Evolutionary conservation across 2,888 invertebrate genomes (phyloP).

Genomic region (Adela reaumurella): DNA sequence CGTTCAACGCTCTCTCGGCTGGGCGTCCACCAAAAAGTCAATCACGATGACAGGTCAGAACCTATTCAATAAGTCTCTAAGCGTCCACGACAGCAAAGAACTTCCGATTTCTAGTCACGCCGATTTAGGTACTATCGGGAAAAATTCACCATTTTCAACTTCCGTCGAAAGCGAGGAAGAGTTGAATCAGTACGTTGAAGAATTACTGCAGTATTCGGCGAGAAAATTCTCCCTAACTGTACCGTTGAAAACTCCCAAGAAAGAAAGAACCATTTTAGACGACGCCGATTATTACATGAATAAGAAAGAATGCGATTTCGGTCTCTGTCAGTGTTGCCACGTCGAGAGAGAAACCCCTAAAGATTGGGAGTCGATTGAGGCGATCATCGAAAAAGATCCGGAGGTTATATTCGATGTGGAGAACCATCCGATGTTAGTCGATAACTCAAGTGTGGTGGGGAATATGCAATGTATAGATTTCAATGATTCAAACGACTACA

Average conservation of each 20-base stretch:
- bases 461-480: constrained; percentile 12
- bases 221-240: constrained; percentile 35
- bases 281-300: constrained; percentile 36
- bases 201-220: constrained; percentile 32
- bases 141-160: constrained; percentile 22
- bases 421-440: constrained; percentile 36
- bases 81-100: neutral
- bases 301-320: constrained; percentile 44
- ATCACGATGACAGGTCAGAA: constrained; percentile 72
- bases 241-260: constrained; percentile 19
- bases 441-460: constrained; percentile 17
- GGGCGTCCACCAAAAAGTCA: constrained; percentile 76
- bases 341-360: constrained; percentile 25
- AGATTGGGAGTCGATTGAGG: constrained; percentile 41
- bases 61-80: constrained; percentile 4
- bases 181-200: constrained; percentile 27
- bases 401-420: constrained; percentile 46
- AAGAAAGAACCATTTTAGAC: constrained; percentile 37
- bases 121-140: constrained; percentile 24
- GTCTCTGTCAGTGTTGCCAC: constrained; percentile 36
- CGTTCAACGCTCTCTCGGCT: constrained; percentile 85
- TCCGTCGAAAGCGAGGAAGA: constrained; percentile 19
- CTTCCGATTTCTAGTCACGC: too few species aligned
- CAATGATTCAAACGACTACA: neutral
- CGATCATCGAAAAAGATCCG: constrained; percentile 47